Percentiles rank a stretch among this genome's conserved stretches.
Evolutionary conservation across 2,113 vertebrate genomes (phyloP).

Genomic region (Malurus alboscapulatus): DNA sequence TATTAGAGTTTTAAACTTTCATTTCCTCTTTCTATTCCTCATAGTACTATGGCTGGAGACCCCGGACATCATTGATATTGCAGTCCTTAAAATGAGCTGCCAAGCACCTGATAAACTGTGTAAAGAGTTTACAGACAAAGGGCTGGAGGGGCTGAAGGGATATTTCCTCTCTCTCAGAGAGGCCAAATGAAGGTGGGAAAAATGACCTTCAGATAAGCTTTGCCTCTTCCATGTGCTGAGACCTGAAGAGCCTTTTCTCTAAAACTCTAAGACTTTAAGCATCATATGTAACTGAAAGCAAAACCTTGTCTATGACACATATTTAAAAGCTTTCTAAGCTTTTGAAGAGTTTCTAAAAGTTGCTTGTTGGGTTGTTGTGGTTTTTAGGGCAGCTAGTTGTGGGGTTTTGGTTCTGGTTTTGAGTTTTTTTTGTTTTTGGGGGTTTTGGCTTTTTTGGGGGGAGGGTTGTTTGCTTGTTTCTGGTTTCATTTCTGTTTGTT

Average conservation of each 20-base stretch:
- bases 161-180: background rate
- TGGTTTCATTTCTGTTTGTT: too few relatives aligned
- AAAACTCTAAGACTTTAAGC: background rate
- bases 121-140: background rate
- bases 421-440: background rate
- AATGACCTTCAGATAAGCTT: background rate
- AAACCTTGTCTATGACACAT: background rate
- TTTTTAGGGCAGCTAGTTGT: rapidly evolving
- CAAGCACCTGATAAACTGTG: background rate
- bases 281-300: background rate
- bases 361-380: background rate
- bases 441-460: too few relatives aligned
- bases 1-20: background rate
- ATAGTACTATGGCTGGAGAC: background rate
- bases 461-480: too few relatives aligned
- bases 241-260: background rate
- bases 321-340: background rate
- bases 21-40: background rate
- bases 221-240: background rate
- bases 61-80: background rate
- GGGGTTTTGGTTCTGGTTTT: background rate
- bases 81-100: background rate
- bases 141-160: rapidly evolving
- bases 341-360: background rate
- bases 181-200: background rate